These are phyloP conservation scores for Aphidius ervi DNA, from an alignment of 1,140 invertebrate species.

Conservation along the genomic window DNA sequence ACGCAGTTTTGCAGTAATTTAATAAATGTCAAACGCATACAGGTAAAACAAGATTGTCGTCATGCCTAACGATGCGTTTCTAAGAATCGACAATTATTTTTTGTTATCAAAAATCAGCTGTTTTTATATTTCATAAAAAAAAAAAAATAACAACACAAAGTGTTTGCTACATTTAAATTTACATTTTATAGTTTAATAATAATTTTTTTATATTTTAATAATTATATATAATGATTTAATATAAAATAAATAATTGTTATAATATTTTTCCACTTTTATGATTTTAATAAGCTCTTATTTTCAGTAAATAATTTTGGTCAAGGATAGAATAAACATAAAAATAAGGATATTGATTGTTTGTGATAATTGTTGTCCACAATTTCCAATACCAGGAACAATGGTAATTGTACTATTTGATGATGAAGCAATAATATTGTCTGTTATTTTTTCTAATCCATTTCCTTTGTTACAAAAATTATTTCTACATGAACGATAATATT, in stretches of 20 bases:
- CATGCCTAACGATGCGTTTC: slow-evolving; percentile 11
- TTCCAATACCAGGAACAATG: slow-evolving; percentile 9
- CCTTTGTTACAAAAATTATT: slow-evolving; percentile 24
- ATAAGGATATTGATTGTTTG: too few relatives aligned
- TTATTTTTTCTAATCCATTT: slow-evolving; percentile 12
- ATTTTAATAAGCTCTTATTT: too few relatives aligned
- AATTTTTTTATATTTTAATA: too few relatives aligned
- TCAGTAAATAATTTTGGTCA: too few relatives aligned
- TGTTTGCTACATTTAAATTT: too few relatives aligned
- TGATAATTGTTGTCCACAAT: too few relatives aligned
- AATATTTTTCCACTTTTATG: too few relatives aligned
- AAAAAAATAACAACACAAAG: not conserved
- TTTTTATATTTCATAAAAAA: not conserved
- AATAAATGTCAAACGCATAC: not conserved
- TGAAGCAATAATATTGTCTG: not conserved
- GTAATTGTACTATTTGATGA: not conserved
- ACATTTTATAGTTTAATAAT: too few relatives aligned
- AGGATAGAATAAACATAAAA: too few relatives aligned
- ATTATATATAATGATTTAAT: too few relatives aligned
- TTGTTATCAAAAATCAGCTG: not conserved
- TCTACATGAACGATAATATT: slow-evolving; percentile 22
- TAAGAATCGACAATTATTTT: slow-evolving; percentile 9
- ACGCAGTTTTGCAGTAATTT: too few relatives aligned
- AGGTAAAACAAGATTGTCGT: slow-evolving; percentile 4
- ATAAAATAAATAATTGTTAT: too few relatives aligned